phyloP scores from a whole-genome alignment of 1,140 invertebrate species.

The Drusus annulatus region DNA sequence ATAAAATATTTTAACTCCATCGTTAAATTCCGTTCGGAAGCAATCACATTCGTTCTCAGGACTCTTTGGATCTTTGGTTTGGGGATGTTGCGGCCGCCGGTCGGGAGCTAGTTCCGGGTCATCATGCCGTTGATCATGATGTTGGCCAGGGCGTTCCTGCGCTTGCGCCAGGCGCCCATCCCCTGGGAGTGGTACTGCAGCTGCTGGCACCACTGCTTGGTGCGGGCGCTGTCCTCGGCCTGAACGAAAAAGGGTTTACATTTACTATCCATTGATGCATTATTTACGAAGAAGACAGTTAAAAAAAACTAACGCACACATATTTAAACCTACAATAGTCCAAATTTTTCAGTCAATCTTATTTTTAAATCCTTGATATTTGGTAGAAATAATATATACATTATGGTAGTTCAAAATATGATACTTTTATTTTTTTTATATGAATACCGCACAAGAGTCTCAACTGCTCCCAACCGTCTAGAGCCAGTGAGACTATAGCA shows the following conservation, averaged over 20 bases:
- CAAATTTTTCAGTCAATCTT: too few species aligned
- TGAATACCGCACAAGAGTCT: too few species aligned
- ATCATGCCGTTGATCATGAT: constrained; percentile 95
- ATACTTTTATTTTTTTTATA: too few species aligned
- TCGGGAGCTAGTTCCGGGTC: constrained; percentile 64
- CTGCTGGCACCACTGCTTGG: constrained; percentile 90
- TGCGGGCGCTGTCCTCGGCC: constrained; percentile 90
- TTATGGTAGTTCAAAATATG: too few species aligned
- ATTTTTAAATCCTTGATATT: too few species aligned
- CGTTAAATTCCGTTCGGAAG: constrained; percentile 17
- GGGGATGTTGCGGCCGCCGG: not conserved
- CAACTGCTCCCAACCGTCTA: too few species aligned
- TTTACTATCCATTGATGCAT: too few species aligned
- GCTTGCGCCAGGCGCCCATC: constrained; percentile 90
- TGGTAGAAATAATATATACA: too few species aligned
- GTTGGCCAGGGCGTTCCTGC: constrained; percentile 93
- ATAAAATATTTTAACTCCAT: constrained; percentile 8
- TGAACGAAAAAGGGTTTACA: constrained; percentile 64
- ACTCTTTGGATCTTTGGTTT: constrained; percentile 42
- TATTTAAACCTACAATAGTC: too few species aligned
- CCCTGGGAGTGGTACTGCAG: constrained; percentile 92
- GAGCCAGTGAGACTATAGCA: too few species aligned
- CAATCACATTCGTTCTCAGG: constrained; percentile 11
- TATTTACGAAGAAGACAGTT: too few species aligned
- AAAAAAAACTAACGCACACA: too few species aligned